Conservation (phyloP, 2,113 vertebrate genomes). For the Pipra filicauda region DNA sequence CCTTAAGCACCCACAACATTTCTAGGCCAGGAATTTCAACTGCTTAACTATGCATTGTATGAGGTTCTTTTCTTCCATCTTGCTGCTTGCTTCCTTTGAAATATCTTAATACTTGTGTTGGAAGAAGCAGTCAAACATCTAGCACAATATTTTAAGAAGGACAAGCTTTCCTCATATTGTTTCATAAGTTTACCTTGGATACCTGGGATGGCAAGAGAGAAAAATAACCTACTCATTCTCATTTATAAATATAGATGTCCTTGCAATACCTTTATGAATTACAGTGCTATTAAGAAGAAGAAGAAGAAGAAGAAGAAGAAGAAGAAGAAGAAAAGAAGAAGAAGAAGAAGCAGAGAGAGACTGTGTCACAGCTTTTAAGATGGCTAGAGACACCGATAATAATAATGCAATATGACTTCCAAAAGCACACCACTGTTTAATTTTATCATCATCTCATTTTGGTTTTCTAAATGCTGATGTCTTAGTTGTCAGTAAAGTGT, state of each 20-base stretch:
- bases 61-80: neutral
- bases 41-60: neutral
- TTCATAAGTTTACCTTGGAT: neutral
- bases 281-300: neutral
- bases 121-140: neutral
- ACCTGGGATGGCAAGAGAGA: neutral
- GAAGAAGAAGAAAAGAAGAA: neutral
- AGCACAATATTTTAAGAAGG: neutral
- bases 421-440: neutral
- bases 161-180: neutral
- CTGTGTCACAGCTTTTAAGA: neutral
- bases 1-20: neutral
- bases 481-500: neutral
- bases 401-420: neutral
- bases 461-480: neutral
- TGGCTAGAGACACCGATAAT: neutral
- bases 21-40: neutral
- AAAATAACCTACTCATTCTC: neutral
- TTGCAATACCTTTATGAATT: neutral
- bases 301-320: neutral
- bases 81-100: neutral
- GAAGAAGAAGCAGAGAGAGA: neutral
- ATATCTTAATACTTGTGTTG: neutral
- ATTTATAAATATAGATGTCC: neutral
- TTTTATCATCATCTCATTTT: neutral